Conservation (phyloP, 1,140 invertebrate genomes). For the Vanessa atalanta region DNA sequence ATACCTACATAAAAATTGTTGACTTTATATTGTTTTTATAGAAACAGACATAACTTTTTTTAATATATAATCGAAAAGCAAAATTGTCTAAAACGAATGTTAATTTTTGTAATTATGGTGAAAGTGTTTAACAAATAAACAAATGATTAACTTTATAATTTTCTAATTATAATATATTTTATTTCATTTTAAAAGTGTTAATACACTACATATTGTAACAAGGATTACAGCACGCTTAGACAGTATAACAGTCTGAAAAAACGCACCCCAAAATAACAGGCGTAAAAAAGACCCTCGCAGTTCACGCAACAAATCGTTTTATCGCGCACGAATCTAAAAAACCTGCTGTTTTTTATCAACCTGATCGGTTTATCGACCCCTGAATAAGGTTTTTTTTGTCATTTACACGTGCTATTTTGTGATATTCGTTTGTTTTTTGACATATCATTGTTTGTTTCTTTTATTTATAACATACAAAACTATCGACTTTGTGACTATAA, state of each 20-base stretch:
- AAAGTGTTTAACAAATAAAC: neutral
- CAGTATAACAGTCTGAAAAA: constrained; percentile 2
- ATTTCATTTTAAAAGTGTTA: no score
- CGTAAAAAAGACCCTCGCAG: constrained; percentile 35
- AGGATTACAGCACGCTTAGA: neutral
- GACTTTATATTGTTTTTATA: no score
- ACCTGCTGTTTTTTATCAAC: constrained; percentile 63
- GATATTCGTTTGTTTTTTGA: neutral
- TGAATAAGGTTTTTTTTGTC: neutral
- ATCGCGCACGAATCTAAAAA: constrained; percentile 37
- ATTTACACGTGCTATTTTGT: neutral
- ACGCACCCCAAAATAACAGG: constrained; percentile 14
- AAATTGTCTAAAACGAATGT: no score
- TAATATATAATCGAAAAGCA: no score
- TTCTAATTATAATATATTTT: neutral
- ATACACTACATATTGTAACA: neutral
- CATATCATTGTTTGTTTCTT: neutral
- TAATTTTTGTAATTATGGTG: no score
- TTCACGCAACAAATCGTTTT: constrained; percentile 50
- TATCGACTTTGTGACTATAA: no score
- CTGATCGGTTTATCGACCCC: constrained; percentile 41
- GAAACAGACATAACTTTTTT: no score
- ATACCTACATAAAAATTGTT: no score
- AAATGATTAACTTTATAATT: neutral
- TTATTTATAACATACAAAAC: neutral